phyloP scores from a whole-genome alignment of 2,797 vertebrate genomes.

The Geotrypetes seraphini region DNA sequence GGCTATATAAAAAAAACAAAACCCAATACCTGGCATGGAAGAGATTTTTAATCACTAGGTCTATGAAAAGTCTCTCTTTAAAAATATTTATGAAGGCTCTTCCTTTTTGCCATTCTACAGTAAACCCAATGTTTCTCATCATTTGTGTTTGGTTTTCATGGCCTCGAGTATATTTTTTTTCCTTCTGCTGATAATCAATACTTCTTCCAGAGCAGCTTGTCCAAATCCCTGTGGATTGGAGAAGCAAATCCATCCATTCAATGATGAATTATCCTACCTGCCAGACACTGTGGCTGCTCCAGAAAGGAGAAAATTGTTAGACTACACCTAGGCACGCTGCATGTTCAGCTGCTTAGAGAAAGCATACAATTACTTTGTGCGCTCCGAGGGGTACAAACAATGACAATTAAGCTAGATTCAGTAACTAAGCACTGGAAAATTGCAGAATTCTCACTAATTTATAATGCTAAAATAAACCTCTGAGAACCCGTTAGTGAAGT shows the following conservation, averaged over 20 bases:
- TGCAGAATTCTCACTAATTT: conserved; percentile 1
- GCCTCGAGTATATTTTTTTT: too few species aligned
- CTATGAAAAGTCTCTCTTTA: too few species aligned
- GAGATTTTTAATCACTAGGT: too few species aligned
- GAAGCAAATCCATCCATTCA: background rate
- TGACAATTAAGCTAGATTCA: background rate
- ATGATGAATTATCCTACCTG: background rate
- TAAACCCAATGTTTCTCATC: too few species aligned
- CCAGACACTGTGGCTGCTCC: background rate
- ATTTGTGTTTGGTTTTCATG: too few species aligned
- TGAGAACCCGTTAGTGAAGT: background rate
- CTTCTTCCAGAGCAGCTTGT: background rate
- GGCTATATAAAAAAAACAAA: too few species aligned
- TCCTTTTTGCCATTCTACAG: too few species aligned
- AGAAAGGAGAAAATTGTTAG: background rate
- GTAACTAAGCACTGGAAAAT: background rate
- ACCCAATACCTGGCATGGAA: too few species aligned
- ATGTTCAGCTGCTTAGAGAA: background rate
- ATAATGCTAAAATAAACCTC: background rate
- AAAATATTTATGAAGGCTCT: too few species aligned
- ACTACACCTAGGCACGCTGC: background rate
- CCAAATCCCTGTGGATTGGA: background rate
- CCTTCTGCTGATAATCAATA: too few species aligned
- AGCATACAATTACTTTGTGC: background rate
- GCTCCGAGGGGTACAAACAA: background rate